phyloP scores from a whole-genome alignment of 2,113 vertebrate genomes.

The Dasyprocta punctata region DNA sequence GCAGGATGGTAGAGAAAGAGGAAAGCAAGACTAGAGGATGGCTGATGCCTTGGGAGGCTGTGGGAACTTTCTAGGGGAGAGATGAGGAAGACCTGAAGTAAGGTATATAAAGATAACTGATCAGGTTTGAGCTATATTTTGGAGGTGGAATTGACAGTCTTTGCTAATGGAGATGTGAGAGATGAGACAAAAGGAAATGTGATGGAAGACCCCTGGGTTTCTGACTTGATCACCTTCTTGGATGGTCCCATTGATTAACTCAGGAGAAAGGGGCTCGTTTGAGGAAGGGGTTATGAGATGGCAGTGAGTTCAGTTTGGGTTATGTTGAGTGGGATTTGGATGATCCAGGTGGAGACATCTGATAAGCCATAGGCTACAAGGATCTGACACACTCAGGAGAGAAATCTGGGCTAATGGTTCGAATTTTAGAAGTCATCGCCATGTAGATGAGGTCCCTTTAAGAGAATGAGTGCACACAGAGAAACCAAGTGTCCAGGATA shows the following conservation, averaged over 20 bases:
- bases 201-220: background rate
- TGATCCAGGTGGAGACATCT: background rate
- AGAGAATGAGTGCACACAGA: slow-evolving; percentile 27
- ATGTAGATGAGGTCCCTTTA: background rate
- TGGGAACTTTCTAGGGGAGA: background rate
- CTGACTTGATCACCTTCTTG: background rate
- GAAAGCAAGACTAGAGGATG: background rate
- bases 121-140: slow-evolving; percentile 34
- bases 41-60: background rate
- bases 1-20: background rate
- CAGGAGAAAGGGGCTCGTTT: background rate
- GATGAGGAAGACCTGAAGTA: background rate
- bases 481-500: background rate
- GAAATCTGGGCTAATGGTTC: slow-evolving; percentile 20
- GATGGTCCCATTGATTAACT: slow-evolving; percentile 3
- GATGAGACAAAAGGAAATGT: background rate
- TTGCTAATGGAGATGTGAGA: background rate
- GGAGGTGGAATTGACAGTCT: background rate
- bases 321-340: background rate
- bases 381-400: background rate
- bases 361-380: background rate
- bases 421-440: background rate
- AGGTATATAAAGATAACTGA: background rate
- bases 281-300: background rate
- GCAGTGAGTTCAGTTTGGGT: background rate